Conservation (phyloP, 2,888 invertebrate genomes). For the Caenorhabditis macrosperma region DNA sequence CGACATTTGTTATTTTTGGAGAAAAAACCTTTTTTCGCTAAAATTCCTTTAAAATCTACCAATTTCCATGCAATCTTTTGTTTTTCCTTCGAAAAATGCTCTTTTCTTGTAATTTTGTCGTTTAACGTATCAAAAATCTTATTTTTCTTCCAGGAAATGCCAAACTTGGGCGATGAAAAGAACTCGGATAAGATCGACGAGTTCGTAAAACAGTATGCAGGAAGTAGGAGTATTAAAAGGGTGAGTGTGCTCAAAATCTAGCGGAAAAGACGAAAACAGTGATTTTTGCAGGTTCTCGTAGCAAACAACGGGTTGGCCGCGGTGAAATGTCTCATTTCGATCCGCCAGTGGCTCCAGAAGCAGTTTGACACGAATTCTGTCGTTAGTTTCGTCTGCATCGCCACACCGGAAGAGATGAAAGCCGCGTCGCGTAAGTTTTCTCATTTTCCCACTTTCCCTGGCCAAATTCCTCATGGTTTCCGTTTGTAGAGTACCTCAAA, state of each 20-base stretch:
- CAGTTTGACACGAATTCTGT: slow-evolving; percentile 17
- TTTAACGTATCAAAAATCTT: neutral
- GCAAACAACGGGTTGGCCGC: slow-evolving; percentile 60
- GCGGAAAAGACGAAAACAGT: neutral
- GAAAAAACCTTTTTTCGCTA: neutral
- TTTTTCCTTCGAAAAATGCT: neutral
- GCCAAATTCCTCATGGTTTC: neutral
- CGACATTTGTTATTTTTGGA: neutral
- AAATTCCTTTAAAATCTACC: neutral
- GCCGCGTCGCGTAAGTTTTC: slow-evolving; percentile 41
- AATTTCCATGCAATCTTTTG: slow-evolving; percentile 1
- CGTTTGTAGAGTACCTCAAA: slow-evolving; percentile 91
- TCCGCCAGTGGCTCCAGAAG: slow-evolving; percentile 48
- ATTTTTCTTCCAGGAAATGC: slow-evolving; percentile 36
- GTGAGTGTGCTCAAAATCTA: neutral
- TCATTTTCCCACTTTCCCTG: no score
- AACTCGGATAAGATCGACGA: slow-evolving; percentile 32
- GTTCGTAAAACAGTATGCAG: slow-evolving; percentile 36
- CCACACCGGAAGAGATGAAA: slow-evolving; percentile 49
- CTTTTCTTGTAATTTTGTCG: no score
- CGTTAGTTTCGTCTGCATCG: slow-evolving; percentile 51
- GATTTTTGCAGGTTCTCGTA: slow-evolving; percentile 50
- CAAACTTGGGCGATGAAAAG: slow-evolving; percentile 45
- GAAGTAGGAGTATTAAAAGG: slow-evolving; percentile 36
- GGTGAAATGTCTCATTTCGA: slow-evolving; percentile 52